Base-by-base conservation (phyloP, 2,888 invertebrate genomes). In the Abrostola triplasia region DNA sequence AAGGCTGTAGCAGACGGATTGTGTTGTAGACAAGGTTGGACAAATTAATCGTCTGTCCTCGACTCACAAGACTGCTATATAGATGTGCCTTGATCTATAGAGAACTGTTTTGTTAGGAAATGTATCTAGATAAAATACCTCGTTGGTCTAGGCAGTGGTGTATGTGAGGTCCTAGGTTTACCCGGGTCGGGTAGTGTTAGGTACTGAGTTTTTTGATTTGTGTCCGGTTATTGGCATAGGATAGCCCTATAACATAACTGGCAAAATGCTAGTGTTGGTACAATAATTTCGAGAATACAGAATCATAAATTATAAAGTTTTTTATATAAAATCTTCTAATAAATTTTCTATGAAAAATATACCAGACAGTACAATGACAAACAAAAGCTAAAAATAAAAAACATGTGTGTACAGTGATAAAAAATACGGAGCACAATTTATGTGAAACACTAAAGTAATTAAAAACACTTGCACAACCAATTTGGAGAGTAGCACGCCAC, bases 31-130 rank as follows among this genome's bases (percentile, higher is more conserved):
- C 48, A 48, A 38, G 13, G 59, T 40, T 65, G 50, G 59, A 53
- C 24, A 56, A 37, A 69, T 69, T 73, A 64, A 61, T 68, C 59
- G 48, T 61, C 41, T 60, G 38, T 10, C 10, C 13, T 64, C 24
- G 10, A 59, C 8, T 6, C 53, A 52, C 12, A 38, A 35, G 13
- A 36, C 7, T 38, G 5, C 12, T 8, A 11, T 52, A 0, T 13
- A 57, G 9, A 51, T 35, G 50, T 5, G 35, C 36, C 36, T 9
- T 35, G 0, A 6, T 10, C 11, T 53, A 38, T 38, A 12, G 6
- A 36, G 13, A 2, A 37, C 41, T 41, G 9, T 6, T 40, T 40
- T 40, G 13, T 8, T 48, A 24, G 9, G 24, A 48, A 8, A 24
- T 24, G n/a, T 24, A 53, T 10, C 24, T 52, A 40, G 24, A 24